Base-by-base conservation (phyloP, 1,140 invertebrate genomes). In the Apis cerana region DNA sequence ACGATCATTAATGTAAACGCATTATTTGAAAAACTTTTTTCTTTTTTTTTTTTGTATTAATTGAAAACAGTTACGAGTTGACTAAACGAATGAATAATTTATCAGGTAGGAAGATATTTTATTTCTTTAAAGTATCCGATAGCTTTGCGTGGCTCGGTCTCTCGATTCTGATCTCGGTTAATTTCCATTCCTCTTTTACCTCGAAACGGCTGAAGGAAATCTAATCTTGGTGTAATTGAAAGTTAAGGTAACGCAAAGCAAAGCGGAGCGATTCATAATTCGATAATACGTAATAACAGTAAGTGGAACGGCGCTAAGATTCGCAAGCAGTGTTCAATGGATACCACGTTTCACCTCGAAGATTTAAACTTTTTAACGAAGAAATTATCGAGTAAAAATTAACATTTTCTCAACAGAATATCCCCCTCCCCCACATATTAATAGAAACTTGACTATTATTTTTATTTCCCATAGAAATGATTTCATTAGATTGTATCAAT, bases 181-280 rank as follows among this genome's bases (percentile, higher is more conserved):
- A 70, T 70, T 70, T 43, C 48, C 68, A 50, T 70, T 70, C 52
- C 68, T 70, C 43, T 70, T 70, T 52, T 23, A 23, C 68, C 48
- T 70, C 48, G 68, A 70, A 70, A 48, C 43, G 43, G 48, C 48
- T 7, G 69, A 54, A 27, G 50, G 69, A 54, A 71, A 54, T 54
- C 69, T 54, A 71, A 54, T 54, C n/a, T 10, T 27, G 15, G 69
- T 17, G 23, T 71, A 71, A 71, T 54, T 71, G 69, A 71, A 71
- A 71, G 69, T 71, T 71, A 52, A 71, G 50, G 48, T 27, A 71
- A 71, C 50, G 23, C 23, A 27, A 71, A 71, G 69, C 69, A 54
- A 54, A 52, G 23, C 23, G 19, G 69, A 71, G 69, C 23, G 69
- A 71, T 54, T 71, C 50, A 17, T 71, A 71, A 71, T 71, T 71